Evolutionary conservation across 2,113 vertebrate genomes (phyloP).

Genomic region (Octodon degus): DNA sequence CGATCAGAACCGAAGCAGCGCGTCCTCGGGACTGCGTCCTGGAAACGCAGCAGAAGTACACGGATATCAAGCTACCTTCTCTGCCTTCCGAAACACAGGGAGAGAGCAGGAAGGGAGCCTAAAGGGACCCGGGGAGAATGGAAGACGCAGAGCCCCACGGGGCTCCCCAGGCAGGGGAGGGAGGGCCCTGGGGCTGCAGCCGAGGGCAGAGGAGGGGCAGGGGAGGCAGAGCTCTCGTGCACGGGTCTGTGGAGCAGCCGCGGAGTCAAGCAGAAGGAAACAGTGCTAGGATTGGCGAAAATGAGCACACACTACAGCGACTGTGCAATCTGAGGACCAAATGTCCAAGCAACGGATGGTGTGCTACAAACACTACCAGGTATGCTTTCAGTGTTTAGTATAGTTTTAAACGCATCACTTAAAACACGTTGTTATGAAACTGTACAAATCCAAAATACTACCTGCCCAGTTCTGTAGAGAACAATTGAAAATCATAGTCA

Average conservation of each 20-base stretch:
- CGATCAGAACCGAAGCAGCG: constrained; percentile 67
- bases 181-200: not conserved
- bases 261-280: not conserved
- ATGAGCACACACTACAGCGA: not conserved
- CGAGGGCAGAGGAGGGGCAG: not conserved
- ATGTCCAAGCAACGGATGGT: not conserved
- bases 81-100: constrained; percentile 3
- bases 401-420: not conserved
- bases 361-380: not conserved
- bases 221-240: not conserved
- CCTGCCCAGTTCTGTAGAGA: not conserved
- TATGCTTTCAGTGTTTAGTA: not conserved
- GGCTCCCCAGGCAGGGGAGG: not conserved
- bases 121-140: not conserved
- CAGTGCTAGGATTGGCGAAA: not conserved
- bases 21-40: constrained; percentile 61
- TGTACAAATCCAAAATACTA: not conserved
- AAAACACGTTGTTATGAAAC: not conserved
- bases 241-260: not conserved
- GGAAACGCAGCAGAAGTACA: constrained; percentile 55
- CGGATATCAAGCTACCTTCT: constrained; percentile 45
- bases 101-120: not conserved
- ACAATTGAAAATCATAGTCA: not conserved
- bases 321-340: not conserved
- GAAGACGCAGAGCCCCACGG: not conserved